A percentile compares a stretch with the other conserved stretches of the same genome.
phyloP scores from a whole-genome alignment of 2,113 vertebrate species.

The Antechinus flavipes region DNA sequence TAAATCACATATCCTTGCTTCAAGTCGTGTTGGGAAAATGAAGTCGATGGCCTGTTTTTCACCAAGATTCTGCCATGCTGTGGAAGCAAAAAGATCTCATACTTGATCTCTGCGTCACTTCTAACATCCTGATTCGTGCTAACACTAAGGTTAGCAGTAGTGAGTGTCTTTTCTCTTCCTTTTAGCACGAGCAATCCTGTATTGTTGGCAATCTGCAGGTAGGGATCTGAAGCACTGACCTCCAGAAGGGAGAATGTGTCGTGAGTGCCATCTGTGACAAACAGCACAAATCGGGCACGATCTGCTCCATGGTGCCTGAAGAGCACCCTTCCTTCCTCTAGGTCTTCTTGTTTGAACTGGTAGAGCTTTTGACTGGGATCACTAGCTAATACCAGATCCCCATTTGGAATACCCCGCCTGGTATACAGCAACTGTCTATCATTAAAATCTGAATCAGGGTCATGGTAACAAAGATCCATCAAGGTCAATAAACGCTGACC shows the following conservation, averaged over 20 bases:
- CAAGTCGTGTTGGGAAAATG: constrained; percentile 89
- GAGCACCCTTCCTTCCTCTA: constrained; percentile 88
- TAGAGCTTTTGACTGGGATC: constrained; percentile 89
- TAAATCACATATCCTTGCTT: constrained; percentile 86
- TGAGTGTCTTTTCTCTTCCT: constrained; percentile 84
- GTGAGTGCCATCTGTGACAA: constrained; percentile 93
- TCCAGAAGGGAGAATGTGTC: constrained; percentile 90
- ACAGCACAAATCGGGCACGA: constrained; percentile 90
- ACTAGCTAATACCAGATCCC: constrained; percentile 89
- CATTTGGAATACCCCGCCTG: constrained; percentile 90
- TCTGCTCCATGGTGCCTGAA: constrained; percentile 89
- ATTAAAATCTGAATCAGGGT: constrained; percentile 91
- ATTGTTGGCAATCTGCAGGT: constrained; percentile 87
- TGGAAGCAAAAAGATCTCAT: constrained; percentile 82
- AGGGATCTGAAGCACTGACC: constrained; percentile 89
- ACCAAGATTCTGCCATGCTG: constrained; percentile 86
- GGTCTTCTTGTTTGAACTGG: constrained; percentile 91
- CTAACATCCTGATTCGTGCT: constrained; percentile 91
- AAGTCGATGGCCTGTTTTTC: constrained; percentile 72
- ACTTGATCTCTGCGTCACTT: constrained; percentile 85
- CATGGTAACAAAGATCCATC: constrained; percentile 90
- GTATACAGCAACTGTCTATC: constrained; percentile 90
- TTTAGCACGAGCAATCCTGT: constrained; percentile 91
- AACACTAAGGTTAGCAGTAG: constrained; percentile 87
- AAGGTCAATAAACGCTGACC: constrained; percentile 89